Percentiles rank a stretch among this genome's conserved stretches.
Evolutionary conservation across 2,797 vertebrate genomes (phyloP).

Genomic region (Pseudochaenichthys georgianus): DNA sequence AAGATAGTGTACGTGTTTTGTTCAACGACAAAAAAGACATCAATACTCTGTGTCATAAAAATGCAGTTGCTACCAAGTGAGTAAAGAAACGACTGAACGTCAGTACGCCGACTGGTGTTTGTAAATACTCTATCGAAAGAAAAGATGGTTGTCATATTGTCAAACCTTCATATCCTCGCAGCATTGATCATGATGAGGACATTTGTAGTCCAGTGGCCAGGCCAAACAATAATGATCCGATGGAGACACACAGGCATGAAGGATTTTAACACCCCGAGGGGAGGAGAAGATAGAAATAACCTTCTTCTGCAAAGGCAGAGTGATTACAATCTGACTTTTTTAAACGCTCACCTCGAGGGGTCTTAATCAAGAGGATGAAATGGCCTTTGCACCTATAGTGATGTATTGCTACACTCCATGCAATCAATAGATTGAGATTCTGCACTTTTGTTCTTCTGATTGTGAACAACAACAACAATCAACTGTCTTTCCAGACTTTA

Average conservation of each 20-base stretch:
- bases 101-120: too few species aligned
- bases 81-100: neutral
- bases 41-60: too few species aligned
- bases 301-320: conserved; percentile 38
- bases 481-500: conserved; percentile 38
- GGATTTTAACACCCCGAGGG: conserved; percentile 7
- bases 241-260: conserved; percentile 14
- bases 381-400: conserved; percentile 52
- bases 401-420: conserved; percentile 57
- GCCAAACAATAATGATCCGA: conserved; percentile 21
- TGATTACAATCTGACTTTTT: conserved; percentile 66
- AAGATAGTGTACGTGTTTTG: neutral
- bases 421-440: conserved; percentile 70
- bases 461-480: conserved; percentile 62
- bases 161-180: neutral
- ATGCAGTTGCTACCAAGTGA: too few species aligned
- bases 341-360: conserved; percentile 54
- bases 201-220: neutral
- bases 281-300: conserved; percentile 50
- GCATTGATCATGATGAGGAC: neutral
- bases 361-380: conserved; percentile 68
- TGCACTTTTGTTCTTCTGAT: conserved; percentile 63
- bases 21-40: neutral
- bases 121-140: too few species aligned
- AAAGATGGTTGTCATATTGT: too few species aligned